Percentiles rank a stretch among this genome's conserved stretches.
These are phyloP conservation scores for Lampropteryx suffumata DNA, from an alignment of 2,888 invertebrate species.

Conservation along the genomic window DNA sequence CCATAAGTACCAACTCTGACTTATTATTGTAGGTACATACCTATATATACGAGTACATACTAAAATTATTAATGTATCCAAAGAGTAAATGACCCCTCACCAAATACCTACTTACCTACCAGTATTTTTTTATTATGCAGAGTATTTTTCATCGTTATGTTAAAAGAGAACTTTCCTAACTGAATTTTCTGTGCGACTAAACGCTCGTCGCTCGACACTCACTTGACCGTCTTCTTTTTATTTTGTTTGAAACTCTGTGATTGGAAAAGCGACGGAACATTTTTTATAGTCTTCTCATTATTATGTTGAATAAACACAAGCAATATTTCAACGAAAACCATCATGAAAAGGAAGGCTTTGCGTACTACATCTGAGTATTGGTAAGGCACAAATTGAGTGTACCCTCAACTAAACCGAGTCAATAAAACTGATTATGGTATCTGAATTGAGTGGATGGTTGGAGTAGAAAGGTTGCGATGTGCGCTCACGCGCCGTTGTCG, in stretches of 20 bases:
- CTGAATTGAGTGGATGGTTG: conserved; percentile 63
- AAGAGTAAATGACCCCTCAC: too few relatives aligned
- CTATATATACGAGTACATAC: too few relatives aligned
- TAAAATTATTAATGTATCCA: too few relatives aligned
- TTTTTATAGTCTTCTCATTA: conserved; percentile 13
- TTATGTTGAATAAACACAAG: neutral
- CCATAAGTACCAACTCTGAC: too few relatives aligned
- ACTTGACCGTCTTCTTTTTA: conserved; percentile 32
- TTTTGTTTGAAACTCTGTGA: conserved; percentile 31
- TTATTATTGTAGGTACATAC: too few relatives aligned
- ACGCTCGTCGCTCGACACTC: conserved; percentile 27
- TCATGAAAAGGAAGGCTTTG: neutral
- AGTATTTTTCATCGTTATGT: conserved; percentile 25
- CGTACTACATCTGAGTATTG: neutral
- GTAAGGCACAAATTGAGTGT: conserved; percentile 58
- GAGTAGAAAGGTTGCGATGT: conserved; percentile 51
- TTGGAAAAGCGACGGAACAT: conserved; percentile 28
- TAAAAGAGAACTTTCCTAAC: conserved; percentile 27
- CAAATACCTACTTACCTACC: neutral
- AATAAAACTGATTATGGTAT: conserved; percentile 72
- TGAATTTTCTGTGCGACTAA: conserved; percentile 29
- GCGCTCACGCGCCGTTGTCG: conserved; percentile 19
- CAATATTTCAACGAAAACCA: neutral
- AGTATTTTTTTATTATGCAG: conserved; percentile 5
- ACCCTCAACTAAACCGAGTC: conserved; percentile 56